Base-by-base conservation (phyloP, 1,140 invertebrate species). In the Drosophila pallidifrons region DNA sequence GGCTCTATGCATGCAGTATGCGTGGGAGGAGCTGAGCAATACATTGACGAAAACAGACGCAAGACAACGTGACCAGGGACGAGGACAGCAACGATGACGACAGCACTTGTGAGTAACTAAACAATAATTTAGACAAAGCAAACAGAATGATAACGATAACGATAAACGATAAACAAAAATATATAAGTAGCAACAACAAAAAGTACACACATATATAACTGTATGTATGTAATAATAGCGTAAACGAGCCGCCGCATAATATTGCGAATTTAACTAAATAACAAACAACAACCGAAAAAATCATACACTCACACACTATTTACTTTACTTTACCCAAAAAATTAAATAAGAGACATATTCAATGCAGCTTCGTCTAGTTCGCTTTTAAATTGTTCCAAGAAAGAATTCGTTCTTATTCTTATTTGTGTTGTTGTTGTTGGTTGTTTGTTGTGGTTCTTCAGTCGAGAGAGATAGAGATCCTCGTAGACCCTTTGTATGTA, bases 71-170 rank as follows among this genome's bases (percentile, higher is more conserved):
- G 35, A 68, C 69, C 52, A 60, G 61, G 25, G 49, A 74, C 41
- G 71, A 79, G 59, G 69, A 82, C 75, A 41, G 63, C 43, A 51
- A 65, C 60, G 64, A 59, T 67, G 82, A 86, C 79, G 82, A 82
- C 82, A 72, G 85, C 82, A 86, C 82, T 86, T 86, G 82, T 86
- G 82, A 89, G 86, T 89, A 89, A 89, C 85, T 89, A 89, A 89
- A 89, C 85, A 89, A 89, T 89, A 89, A 89, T 89, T 89, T 89
- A 89, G 78, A 89, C 86, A 89, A 78, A 77, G 59, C 64, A 86
- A 81, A 79, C 76, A 87, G 82, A 69, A 83, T 79, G 76, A 78
- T 57, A 64, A 64, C 71, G 82, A 87, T 86, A 86, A 81, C 82
- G 78, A 86, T 86, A 86, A 87, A 82, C 79, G 41, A 43, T 70